These are phyloP conservation scores for Parus major DNA, from an alignment of 2,113 vertebrate species.

Conservation along the genomic window DNA sequence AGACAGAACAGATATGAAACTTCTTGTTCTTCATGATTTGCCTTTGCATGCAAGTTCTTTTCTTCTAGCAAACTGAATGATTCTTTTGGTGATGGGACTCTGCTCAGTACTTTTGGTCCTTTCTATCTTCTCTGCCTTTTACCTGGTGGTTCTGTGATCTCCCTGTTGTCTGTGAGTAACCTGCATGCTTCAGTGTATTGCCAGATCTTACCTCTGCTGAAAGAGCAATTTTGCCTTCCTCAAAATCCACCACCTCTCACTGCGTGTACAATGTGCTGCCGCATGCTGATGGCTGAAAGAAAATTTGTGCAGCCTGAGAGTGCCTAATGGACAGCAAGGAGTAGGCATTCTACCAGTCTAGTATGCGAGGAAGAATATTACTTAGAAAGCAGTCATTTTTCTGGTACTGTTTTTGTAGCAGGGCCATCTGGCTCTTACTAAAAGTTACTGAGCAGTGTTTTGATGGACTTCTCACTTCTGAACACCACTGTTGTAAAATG, in stretches of 20 bases:
- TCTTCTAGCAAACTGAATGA: neutral
- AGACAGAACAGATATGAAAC: neutral
- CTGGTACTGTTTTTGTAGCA: neutral
- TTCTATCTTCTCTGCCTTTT: neutral
- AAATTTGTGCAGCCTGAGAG: rapidly evolving
- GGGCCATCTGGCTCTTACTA: neutral
- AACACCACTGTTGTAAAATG: neutral
- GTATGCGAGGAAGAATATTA: neutral
- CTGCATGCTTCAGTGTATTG: neutral
- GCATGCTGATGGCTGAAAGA: neutral
- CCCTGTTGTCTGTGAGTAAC: neutral
- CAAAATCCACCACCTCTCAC: rapidly evolving
- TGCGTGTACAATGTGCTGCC: neutral
- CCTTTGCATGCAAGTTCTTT: neutral
- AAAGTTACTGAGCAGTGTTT: neutral
- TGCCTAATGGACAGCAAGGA: neutral
- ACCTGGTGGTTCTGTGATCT: neutral
- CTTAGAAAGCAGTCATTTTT: neutral
- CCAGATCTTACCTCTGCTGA: neutral
- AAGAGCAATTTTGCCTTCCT: neutral
- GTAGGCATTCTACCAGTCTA: neutral
- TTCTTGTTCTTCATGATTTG: neutral
- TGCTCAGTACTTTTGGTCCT: neutral
- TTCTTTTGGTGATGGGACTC: neutral
- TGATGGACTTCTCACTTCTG: neutral